These are phyloP conservation scores for Melanogrammus aeglefinus DNA, from an alignment of 2,797 vertebrate species.

Conservation along the genomic window DNA sequence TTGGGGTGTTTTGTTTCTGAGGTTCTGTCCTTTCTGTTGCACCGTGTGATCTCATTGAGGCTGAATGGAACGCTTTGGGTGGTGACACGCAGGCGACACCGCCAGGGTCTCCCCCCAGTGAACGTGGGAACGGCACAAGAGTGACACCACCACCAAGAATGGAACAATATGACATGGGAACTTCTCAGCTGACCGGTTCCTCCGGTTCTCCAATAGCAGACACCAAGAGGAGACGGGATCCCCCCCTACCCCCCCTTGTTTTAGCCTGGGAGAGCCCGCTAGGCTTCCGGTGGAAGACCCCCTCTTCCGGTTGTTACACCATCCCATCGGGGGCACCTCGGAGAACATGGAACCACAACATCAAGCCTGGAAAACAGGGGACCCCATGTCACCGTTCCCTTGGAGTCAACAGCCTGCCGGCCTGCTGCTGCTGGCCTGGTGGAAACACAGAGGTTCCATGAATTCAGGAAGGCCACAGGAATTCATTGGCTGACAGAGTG, in stretches of 20 bases:
- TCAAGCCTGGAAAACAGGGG: slow-evolving; percentile 62
- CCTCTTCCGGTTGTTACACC: slow-evolving; percentile 63
- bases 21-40: not conserved
- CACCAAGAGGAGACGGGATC: slow-evolving; percentile 52
- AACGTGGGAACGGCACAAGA: slow-evolving; percentile 54
- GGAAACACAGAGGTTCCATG: not conserved
- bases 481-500: not conserved
- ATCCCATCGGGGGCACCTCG: slow-evolving; percentile 29
- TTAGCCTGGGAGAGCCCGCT: slow-evolving; percentile 24
- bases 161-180: slow-evolving; percentile 4
- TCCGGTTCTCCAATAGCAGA: slow-evolving; percentile 69
- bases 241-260: slow-evolving; percentile 28
- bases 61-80: slow-evolving; percentile 21
- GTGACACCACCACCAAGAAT: slow-evolving; percentile 18
- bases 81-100: slow-evolving; percentile 31
- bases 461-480: slow-evolving; percentile 3
- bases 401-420: slow-evolving; percentile 41
- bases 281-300: slow-evolving; percentile 35
- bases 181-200: slow-evolving; percentile 62
- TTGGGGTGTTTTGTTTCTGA: not conserved
- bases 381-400: slow-evolving; percentile 34
- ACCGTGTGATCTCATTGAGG: not conserved
- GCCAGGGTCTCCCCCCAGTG: slow-evolving; percentile 16
- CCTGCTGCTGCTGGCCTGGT: slow-evolving; percentile 6
- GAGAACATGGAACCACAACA: slow-evolving; percentile 46